A percentile compares a stretch with the other conserved stretches of the same genome.
These are phyloP conservation scores for Mallotus villosus DNA, from an alignment of 2,797 vertebrate genomes.

Conservation along the genomic window DNA sequence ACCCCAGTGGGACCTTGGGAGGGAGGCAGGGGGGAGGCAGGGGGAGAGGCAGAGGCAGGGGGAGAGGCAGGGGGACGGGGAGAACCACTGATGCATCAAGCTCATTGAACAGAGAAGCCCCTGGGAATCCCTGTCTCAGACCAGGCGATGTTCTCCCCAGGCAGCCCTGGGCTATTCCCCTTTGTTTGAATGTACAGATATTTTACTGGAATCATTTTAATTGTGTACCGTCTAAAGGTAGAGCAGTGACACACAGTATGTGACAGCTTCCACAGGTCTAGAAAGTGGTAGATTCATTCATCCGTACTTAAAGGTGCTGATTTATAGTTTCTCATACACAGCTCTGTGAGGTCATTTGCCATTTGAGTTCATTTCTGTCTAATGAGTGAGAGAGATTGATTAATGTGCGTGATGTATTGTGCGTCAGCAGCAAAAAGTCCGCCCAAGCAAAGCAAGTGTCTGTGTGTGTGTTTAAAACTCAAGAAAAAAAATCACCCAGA, in stretches of 20 bases:
- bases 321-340: slow-evolving; percentile 55
- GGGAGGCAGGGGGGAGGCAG: slow-evolving; percentile 12
- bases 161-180: slow-evolving; percentile 24
- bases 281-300: slow-evolving; percentile 32
- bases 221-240: slow-evolving; percentile 44
- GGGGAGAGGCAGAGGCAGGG: slow-evolving; percentile 18
- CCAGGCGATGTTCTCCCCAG: slow-evolving; percentile 23
- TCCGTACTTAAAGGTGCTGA: slow-evolving; percentile 43
- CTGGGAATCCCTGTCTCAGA: slow-evolving; percentile 51
- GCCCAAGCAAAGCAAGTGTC: slow-evolving; percentile 33
- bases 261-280: slow-evolving; percentile 20
- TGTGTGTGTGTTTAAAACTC: slow-evolving; percentile 27
- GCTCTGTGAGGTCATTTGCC: slow-evolving; percentile 50
- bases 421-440: slow-evolving; percentile 30
- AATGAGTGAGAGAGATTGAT: slow-evolving; percentile 61
- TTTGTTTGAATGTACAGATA: slow-evolving; percentile 33
- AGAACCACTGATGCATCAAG: slow-evolving; percentile 32
- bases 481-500: slow-evolving; percentile 40
- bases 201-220: slow-evolving; percentile 49
- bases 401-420: slow-evolving; percentile 62
- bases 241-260: slow-evolving; percentile 23
- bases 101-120: slow-evolving; percentile 58
- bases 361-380: slow-evolving; percentile 55
- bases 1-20: slow-evolving; percentile 49
- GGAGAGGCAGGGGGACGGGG: background rate